Conservation (phyloP, 2,888 invertebrate species). For the Strigamia crassipes region DNA sequence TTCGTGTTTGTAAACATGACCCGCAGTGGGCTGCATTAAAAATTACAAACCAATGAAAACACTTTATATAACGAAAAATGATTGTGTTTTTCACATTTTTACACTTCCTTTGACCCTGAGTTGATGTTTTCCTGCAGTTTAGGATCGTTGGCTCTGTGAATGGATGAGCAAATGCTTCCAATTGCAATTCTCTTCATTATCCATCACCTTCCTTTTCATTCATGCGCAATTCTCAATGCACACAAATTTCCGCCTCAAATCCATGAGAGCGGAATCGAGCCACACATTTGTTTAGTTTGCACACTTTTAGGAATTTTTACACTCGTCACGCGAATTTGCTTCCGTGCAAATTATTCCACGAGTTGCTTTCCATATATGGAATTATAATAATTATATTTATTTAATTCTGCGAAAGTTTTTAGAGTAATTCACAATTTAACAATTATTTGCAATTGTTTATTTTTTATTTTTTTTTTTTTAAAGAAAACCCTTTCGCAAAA, state of each 20-base stretch:
- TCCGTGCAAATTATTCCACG: slow-evolving; percentile 13
- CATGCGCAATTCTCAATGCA: slow-evolving; percentile 39
- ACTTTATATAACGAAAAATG: slow-evolving; percentile 33
- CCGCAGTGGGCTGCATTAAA: not conserved
- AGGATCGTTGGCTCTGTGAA: slow-evolving; percentile 33
- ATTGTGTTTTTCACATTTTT: slow-evolving; percentile 14
- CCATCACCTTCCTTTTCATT: slow-evolving; percentile 42
- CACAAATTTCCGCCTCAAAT: slow-evolving; percentile 40
- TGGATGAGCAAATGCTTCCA: slow-evolving; percentile 42
- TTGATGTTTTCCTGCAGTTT: slow-evolving; percentile 42
- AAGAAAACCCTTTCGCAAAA: not conserved
- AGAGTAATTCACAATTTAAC: not conserved
- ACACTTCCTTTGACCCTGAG: slow-evolving; percentile 38
- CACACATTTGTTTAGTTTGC: slow-evolving; percentile 38
- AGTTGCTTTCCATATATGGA: not conserved
- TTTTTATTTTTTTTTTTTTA: too few relatives aligned
- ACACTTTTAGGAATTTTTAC: slow-evolving; percentile 37
- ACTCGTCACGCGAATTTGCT: slow-evolving; percentile 34
- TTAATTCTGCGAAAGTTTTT: not conserved
- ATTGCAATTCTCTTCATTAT: slow-evolving; percentile 40
- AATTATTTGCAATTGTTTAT: not conserved
- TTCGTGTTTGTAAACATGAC: not conserved
- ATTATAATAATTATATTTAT: not conserved
- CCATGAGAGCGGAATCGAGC: slow-evolving; percentile 38
- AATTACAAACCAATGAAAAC: not conserved